Conservation (phyloP, 2,113 vertebrate species). For the Brevimyrus niger region DNA sequence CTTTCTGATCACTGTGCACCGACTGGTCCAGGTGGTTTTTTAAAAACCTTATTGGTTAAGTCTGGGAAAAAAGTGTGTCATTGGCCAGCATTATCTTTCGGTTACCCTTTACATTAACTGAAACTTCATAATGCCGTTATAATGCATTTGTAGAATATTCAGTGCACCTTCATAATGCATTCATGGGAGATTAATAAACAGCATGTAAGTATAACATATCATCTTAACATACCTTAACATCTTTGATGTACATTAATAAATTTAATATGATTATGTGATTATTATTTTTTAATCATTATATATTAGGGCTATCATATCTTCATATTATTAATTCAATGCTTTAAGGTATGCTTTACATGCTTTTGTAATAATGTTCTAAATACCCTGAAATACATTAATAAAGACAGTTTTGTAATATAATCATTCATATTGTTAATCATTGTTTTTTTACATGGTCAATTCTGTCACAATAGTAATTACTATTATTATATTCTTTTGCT, state of each 20-base stretch:
- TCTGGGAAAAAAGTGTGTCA: neutral
- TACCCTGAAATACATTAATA: neutral
- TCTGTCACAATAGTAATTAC: neutral
- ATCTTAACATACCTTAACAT: no score
- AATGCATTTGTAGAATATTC: neutral
- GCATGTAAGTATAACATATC: no score
- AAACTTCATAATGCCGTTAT: neutral
- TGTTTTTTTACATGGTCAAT: neutral
- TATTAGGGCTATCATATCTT: neutral
- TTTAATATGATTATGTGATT: neutral
- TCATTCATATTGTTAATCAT: neutral
- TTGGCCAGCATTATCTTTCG: neutral
- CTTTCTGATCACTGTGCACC: neutral
- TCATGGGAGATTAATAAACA: neutral
- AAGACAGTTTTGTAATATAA: neutral
- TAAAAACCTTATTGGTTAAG: neutral
- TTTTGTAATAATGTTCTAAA: neutral
- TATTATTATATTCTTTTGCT: neutral
- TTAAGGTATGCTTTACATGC: neutral
- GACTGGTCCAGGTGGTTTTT: neutral
- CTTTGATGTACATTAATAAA: neutral
- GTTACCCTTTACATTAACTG: neutral
- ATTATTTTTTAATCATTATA: neutral
- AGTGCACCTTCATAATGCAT: neutral
- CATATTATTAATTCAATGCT: neutral